Percentiles rank a stretch among this genome's conserved stretches.
phyloP scores from a whole-genome alignment of 64 coral and sea anemone species.

The Pachyseris speciosa region DNA sequence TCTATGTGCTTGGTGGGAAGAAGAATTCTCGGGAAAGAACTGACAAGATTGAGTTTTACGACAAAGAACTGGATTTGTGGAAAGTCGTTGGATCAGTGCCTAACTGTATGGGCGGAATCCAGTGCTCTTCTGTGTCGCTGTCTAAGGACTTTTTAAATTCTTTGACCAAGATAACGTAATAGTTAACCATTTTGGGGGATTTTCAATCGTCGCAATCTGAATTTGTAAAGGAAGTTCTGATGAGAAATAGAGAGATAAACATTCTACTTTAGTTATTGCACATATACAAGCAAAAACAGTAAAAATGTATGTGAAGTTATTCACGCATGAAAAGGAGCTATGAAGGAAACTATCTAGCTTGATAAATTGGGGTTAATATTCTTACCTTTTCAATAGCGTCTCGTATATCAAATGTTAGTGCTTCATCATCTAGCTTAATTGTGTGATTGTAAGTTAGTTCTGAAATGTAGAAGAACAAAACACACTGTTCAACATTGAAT shows the following conservation, averaged over 20 bases:
- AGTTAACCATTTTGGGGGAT: background rate
- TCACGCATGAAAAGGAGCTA: background rate
- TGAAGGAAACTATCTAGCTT: background rate
- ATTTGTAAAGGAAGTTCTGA: background rate
- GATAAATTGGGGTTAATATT: background rate
- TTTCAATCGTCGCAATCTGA: too few relatives aligned
- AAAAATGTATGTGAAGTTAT: background rate
- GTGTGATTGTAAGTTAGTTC: slow-evolving; percentile 88
- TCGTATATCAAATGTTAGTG: slow-evolving; percentile 83
- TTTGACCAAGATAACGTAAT: slow-evolving; percentile 73
- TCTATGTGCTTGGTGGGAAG: slow-evolving; percentile 89
- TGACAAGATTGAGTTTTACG: slow-evolving; percentile 84
- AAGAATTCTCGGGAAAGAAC: slow-evolving; percentile 92
- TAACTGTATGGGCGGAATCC: slow-evolving; percentile 93
- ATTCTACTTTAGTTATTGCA: background rate
- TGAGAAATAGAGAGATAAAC: background rate
- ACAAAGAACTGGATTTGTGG: slow-evolving; percentile 77
- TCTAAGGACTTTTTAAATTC: slow-evolving; percentile 56
- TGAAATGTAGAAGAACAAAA: background rate
- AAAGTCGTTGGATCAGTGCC: slow-evolving; percentile 88
- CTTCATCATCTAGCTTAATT: slow-evolving; percentile 84
- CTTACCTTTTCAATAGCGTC: slow-evolving; percentile 84
- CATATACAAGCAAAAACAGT: too few relatives aligned
- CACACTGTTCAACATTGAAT: background rate
- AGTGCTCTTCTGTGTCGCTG: slow-evolving; percentile 77